Evolutionary conservation across 2,797 vertebrate genomes (phyloP).

Genomic region (Salarias fasciatus): DNA sequence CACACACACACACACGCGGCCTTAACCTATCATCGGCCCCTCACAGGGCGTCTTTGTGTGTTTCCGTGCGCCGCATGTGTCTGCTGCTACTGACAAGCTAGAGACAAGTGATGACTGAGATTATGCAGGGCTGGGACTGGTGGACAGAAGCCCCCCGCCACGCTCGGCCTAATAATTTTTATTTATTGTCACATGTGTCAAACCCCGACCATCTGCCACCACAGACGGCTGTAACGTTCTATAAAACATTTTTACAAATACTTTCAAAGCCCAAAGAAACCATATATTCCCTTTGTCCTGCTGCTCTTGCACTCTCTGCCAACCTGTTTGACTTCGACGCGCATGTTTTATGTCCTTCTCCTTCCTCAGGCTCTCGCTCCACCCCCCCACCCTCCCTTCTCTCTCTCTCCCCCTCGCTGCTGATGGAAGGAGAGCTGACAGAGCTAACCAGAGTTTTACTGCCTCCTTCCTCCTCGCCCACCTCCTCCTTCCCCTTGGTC

Average conservation of each 20-base stretch:
- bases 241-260: constrained; percentile 71
- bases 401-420: constrained; percentile 37
- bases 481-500: constrained; percentile 42
- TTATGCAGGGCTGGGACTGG: constrained; percentile 67
- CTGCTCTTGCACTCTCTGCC: constrained; percentile 48
- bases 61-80: constrained; percentile 66
- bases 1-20: constrained; percentile 27
- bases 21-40: constrained; percentile 49
- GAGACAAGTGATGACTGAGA: constrained; percentile 73
- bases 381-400: constrained; percentile 20
- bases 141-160: constrained; percentile 41
- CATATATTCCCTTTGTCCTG: constrained; percentile 51
- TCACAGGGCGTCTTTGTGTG: constrained; percentile 37
- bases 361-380: constrained; percentile 29
- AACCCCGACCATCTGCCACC: constrained; percentile 55
- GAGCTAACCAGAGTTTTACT: constrained; percentile 67
- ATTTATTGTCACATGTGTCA: constrained; percentile 64
- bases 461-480: constrained; percentile 53
- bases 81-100: constrained; percentile 74
- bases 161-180: constrained; percentile 52
- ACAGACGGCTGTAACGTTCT: constrained; percentile 60
- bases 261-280: constrained; percentile 60
- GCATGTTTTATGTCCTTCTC: constrained; percentile 44
- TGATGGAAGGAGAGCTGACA: constrained; percentile 69
- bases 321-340: constrained; percentile 51